Conservation (phyloP, 2,888 invertebrate species). For the Sinopyrophorus schimmeli region DNA sequence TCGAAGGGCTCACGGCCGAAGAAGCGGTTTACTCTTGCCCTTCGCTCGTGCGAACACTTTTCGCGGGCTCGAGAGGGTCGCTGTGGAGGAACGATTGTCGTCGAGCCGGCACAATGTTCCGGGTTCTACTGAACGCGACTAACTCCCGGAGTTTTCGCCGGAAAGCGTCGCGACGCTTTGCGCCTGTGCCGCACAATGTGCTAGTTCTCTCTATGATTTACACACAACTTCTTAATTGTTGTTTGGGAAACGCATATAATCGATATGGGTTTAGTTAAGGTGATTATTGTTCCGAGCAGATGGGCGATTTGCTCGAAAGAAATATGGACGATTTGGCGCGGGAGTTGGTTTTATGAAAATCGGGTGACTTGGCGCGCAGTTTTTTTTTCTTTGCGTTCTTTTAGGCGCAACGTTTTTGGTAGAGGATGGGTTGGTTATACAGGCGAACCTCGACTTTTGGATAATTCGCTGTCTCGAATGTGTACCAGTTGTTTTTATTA, state of each 20-base stretch:
- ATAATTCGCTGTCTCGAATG: too few relatives aligned
- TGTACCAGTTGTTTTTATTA: too few relatives aligned
- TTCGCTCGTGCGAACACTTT: too few relatives aligned
- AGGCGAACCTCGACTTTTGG: too few relatives aligned
- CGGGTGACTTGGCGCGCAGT: too few relatives aligned
- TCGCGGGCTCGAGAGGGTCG: constrained; percentile 17
- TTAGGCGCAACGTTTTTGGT: too few relatives aligned
- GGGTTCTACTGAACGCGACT: constrained; percentile 29
- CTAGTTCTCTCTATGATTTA: constrained; percentile 35
- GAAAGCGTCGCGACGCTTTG: constrained; percentile 26
- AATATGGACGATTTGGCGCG: too few relatives aligned
- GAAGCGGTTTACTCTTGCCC: constrained; percentile 23
- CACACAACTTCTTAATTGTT: constrained; percentile 39
- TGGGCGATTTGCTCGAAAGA: constrained; percentile 2
- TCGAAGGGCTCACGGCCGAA: constrained; percentile 16
- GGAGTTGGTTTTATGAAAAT: too few relatives aligned
- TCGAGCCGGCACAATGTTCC: constrained; percentile 20
- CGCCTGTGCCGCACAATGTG: constrained; percentile 32
- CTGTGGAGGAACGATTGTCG: constrained; percentile 16
- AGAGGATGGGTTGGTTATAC: too few relatives aligned
- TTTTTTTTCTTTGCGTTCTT: too few relatives aligned
- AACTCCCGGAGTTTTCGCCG: constrained; percentile 26
- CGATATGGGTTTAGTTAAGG: constrained; percentile 16
- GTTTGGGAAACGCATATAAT: constrained; percentile 30
- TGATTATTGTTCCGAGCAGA: constrained; percentile 11